Conservation (phyloP, 2,113 vertebrate genomes). For the Indicator maculatus region DNA sequence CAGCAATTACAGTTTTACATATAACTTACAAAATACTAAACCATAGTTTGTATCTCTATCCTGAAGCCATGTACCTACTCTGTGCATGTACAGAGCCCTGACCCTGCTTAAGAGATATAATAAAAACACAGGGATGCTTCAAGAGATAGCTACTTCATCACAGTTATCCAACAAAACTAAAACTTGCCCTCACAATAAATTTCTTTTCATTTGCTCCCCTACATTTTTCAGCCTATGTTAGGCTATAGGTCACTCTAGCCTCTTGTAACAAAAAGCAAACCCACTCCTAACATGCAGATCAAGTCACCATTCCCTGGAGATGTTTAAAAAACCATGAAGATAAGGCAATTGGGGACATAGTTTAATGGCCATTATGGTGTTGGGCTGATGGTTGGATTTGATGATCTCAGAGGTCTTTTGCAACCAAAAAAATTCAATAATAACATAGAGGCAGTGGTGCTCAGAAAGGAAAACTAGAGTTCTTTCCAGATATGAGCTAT, state of each 20-base stretch:
- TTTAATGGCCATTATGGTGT: too few species aligned
- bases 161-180: not conserved
- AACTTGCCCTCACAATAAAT: not conserved
- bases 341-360: too few species aligned
- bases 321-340: too few species aligned
- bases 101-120: not conserved
- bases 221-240: too few species aligned
- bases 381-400: too few species aligned
- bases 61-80: not conserved
- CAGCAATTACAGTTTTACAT: not conserved
- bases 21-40: not conserved
- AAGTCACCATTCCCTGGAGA: not conserved
- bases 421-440: too few species aligned
- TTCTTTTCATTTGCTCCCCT: not conserved
- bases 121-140: not conserved
- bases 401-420: too few species aligned
- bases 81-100: not conserved
- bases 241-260: too few species aligned
- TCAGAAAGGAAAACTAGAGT: too few species aligned
- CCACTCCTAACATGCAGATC: not conserved
- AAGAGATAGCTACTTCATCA: not conserved
- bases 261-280: not conserved
- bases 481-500: too few species aligned
- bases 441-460: too few species aligned
- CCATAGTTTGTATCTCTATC: not conserved